Conservation (phyloP, 2,797 vertebrate genomes). For the Microchirus variegatus region DNA sequence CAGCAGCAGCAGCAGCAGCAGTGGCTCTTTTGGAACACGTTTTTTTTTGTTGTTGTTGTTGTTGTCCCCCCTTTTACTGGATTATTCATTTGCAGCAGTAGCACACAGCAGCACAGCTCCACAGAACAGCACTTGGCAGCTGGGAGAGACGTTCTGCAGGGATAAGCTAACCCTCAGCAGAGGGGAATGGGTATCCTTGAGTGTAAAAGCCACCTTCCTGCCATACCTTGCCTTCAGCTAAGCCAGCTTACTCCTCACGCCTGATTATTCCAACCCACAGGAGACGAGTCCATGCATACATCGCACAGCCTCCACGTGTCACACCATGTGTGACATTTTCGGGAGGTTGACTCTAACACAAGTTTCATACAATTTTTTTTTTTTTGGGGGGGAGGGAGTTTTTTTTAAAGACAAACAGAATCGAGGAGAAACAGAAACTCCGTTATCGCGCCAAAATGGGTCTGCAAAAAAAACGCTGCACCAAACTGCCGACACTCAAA, state of each 20-base stretch:
- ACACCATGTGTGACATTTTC: slow-evolving; percentile 60
- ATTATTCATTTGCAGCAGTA: slow-evolving; percentile 76
- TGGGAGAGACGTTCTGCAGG: slow-evolving; percentile 74
- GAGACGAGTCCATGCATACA: slow-evolving; percentile 66
- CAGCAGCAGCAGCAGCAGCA: no score
- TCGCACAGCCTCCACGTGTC: slow-evolving; percentile 47
- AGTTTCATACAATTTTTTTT: slow-evolving; percentile 61
- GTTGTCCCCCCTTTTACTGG: slow-evolving; percentile 74
- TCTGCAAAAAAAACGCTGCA: slow-evolving; percentile 17
- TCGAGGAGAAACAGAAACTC: slow-evolving; percentile 33
- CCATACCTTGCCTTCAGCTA: slow-evolving; percentile 63
- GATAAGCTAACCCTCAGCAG: slow-evolving; percentile 75
- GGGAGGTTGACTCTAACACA: slow-evolving; percentile 48
- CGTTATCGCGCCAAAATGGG: slow-evolving; percentile 32
- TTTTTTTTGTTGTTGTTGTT: slow-evolving; percentile 38
- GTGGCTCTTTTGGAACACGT: slow-evolving; percentile 64
- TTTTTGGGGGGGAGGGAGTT: slow-evolving; percentile 15
- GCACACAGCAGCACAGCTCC: slow-evolving; percentile 57
- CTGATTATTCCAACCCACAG: slow-evolving; percentile 69
- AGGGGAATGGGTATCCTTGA: slow-evolving; percentile 66
- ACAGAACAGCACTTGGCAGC: slow-evolving; percentile 71
- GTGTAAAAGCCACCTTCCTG: slow-evolving; percentile 67
- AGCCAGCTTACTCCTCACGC: slow-evolving; percentile 62
- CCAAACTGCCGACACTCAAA: slow-evolving; percentile 15
- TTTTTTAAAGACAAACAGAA: slow-evolving; percentile 11